Percentiles rank a stretch among this genome's conserved stretches.
phyloP scores from a whole-genome alignment of 2,113 vertebrate species.

The Halcyon senegalensis region DNA sequence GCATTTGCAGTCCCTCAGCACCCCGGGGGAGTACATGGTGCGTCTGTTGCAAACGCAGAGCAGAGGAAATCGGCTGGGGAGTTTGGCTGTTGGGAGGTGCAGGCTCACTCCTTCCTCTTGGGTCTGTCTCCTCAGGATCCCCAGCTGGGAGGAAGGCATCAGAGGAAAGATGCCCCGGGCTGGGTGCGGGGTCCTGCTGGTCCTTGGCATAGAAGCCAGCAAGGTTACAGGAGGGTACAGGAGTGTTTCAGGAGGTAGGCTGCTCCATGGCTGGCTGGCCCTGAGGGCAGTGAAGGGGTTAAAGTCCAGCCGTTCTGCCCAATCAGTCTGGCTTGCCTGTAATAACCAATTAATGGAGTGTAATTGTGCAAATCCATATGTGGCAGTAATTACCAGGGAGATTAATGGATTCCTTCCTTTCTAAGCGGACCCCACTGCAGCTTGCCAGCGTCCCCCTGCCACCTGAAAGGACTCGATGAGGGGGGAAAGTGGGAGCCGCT shows the following conservation, averaged over 20 bases:
- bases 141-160: neutral
- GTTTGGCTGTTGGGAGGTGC: neutral
- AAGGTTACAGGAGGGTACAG: neutral
- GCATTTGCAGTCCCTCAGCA: neutral
- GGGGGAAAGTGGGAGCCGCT: neutral
- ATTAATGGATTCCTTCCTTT: conserved; percentile 71
- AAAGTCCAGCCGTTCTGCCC: conserved; percentile 22
- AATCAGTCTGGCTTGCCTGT: conserved; percentile 39
- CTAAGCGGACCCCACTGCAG: neutral
- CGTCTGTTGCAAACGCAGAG: neutral
- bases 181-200: neutral
- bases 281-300: neutral
- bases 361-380: conserved; percentile 69
- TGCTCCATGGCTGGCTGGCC: neutral
- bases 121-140: neutral
- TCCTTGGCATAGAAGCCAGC: neutral
- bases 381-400: conserved; percentile 64
- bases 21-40: neutral
- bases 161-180: neutral
- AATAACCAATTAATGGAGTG: conserved; percentile 66
- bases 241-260: neutral
- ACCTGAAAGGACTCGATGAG: neutral
- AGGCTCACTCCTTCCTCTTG: neutral
- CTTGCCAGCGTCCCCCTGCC: conserved; percentile 17
- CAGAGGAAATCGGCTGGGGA: neutral